A percentile compares a stretch with the other conserved stretches of the same genome.
Evolutionary conservation across 2,797 vertebrate genomes (phyloP).

Genomic region (Cynopterus sphinx): DNA sequence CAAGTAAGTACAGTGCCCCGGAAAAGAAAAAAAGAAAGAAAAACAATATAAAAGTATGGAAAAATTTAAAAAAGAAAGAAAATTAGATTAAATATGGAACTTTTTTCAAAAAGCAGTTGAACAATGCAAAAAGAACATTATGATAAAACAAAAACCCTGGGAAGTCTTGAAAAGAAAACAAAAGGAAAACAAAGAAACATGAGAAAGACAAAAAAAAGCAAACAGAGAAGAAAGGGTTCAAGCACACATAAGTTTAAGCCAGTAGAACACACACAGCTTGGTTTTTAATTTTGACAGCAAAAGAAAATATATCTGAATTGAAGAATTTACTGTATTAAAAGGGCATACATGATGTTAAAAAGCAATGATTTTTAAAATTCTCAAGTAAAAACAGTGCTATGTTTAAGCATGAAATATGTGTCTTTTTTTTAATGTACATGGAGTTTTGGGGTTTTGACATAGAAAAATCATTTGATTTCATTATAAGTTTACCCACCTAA

Average conservation of each 20-base stretch:
- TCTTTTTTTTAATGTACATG: neutral
- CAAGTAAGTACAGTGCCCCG: neutral
- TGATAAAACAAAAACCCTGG: slow-evolving; percentile 51
- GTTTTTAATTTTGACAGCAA: slow-evolving; percentile 14
- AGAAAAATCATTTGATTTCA: slow-evolving; percentile 20
- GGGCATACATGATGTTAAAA: neutral
- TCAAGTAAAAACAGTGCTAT: neutral
- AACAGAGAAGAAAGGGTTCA: neutral
- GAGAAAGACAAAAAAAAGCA: neutral
- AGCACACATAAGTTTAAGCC: neutral
- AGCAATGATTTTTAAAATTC: slow-evolving; percentile 9
- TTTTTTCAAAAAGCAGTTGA: slow-evolving; percentile 19
- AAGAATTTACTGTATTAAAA: neutral
- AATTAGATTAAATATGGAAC: slow-evolving; percentile 52
- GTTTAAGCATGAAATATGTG: neutral
- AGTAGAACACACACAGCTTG: neutral
- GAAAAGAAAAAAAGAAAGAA: neutral
- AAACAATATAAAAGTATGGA: neutral
- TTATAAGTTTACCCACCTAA: neutral
- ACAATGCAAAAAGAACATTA: slow-evolving; percentile 49
- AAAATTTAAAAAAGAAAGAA: slow-evolving; percentile 31
- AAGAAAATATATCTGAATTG: neutral
- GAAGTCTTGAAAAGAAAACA: slow-evolving; percentile 48
- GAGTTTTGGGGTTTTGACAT: neutral
- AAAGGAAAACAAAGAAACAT: slow-evolving; percentile 55